Evolutionary conservation across 2,113 vertebrate genomes (phyloP).

Genomic region (Podarcis raffonei): DNA sequence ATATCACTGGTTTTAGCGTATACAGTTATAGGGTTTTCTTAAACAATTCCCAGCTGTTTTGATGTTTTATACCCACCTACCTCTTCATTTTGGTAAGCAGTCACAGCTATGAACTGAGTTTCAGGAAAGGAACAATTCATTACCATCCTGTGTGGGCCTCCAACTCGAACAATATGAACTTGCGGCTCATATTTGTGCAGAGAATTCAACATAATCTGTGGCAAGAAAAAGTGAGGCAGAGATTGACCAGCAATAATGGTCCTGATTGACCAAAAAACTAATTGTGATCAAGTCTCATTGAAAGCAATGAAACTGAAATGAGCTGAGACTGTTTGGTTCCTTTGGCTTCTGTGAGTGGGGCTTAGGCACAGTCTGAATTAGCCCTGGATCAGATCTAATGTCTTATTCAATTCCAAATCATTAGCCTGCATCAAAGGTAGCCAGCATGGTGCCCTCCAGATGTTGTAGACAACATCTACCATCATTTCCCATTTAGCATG

Average conservation of each 20-base stretch:
- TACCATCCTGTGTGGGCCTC: constrained; percentile 89
- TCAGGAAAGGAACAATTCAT: constrained; percentile 94
- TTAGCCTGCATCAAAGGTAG: background rate
- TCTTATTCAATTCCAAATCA: background rate
- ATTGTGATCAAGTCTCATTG: background rate
- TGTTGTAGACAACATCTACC: too few species aligned
- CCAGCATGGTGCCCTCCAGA: too few species aligned
- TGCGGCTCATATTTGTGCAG: constrained; percentile 96
- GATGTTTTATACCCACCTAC: constrained; percentile 49
- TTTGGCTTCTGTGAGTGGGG: too few species aligned
- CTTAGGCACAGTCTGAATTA: too few species aligned
- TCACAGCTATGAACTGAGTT: constrained; percentile 97
- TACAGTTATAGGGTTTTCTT: background rate
- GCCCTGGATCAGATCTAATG: background rate
- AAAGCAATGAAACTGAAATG: too few species aligned
- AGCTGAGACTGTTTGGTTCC: too few species aligned
- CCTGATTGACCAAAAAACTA: background rate
- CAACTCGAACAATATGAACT: constrained; percentile 93
- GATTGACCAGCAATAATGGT: background rate
- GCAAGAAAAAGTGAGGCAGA: constrained; percentile 41
- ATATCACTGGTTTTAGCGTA: background rate
- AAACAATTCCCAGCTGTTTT: background rate
- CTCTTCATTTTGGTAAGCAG: constrained; percentile 97
- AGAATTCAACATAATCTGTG: constrained; percentile 94
- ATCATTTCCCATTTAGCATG: too few species aligned